Percentiles rank a stretch among this genome's conserved stretches.
phyloP scores from a whole-genome alignment of 2,113 vertebrate genomes.

The Misgurnus mizolepis region DNA sequence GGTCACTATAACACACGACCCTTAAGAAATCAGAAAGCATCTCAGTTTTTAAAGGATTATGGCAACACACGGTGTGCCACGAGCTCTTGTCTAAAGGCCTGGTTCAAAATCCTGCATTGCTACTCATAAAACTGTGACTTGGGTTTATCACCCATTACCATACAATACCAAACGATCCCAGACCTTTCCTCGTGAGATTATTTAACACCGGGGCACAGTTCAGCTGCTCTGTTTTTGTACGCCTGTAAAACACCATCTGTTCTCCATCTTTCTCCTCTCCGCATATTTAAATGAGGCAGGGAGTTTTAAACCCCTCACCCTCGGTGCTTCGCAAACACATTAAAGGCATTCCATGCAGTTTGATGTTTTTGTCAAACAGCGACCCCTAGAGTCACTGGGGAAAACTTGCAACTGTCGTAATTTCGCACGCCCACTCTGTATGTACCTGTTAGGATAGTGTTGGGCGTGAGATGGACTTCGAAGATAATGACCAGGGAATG shows the following conservation, averaged over 20 bases:
- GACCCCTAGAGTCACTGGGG: no score
- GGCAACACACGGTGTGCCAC: neutral
- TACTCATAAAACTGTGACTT: neutral
- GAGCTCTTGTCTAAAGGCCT: neutral
- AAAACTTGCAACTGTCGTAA: no score
- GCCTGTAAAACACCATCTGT: slow-evolving; percentile 31
- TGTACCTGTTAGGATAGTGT: no score
- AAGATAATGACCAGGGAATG: no score
- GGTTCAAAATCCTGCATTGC: neutral
- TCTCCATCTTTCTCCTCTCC: slow-evolving; percentile 7
- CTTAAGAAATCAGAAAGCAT: neutral
- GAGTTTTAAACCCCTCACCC: neutral
- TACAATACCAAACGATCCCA: neutral
- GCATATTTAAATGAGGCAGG: slow-evolving; percentile 17
- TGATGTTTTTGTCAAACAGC: no score
- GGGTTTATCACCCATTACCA: neutral
- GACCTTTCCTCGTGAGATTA: neutral
- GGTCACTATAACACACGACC: slow-evolving; percentile 13
- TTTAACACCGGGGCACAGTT: slow-evolving; percentile 4
- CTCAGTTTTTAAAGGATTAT: neutral
- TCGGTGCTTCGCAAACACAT: slow-evolving; percentile 9
- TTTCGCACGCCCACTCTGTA: no score
- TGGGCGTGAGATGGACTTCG: no score
- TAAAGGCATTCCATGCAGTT: no score
- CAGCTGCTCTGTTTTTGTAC: neutral